phyloP scores from a whole-genome alignment of 2,888 invertebrate genomes.

The Eupithecia dodoneata region DNA sequence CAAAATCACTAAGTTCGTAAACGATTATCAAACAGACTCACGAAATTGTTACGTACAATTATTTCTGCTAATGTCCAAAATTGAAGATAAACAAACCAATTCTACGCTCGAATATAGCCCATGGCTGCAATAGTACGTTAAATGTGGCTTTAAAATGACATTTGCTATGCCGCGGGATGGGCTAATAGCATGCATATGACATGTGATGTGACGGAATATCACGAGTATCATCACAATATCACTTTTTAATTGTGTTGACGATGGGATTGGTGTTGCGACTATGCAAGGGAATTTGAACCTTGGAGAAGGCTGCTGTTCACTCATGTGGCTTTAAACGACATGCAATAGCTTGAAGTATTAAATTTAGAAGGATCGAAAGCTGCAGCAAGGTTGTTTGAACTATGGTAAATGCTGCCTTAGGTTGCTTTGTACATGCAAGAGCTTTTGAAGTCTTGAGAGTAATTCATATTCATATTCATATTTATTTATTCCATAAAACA shows the following conservation, averaged over 20 bases:
- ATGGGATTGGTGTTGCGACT: neutral
- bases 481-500: too few relatives aligned
- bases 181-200: constrained; percentile 8
- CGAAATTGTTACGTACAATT: constrained; percentile 1
- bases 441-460: too few relatives aligned
- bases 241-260: constrained; percentile 1
- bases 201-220: neutral
- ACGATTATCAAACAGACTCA: neutral
- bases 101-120: constrained; percentile 5
- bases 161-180: neutral
- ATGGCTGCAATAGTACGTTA: neutral
- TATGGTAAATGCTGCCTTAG: neutral
- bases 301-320: neutral
- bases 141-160: constrained; percentile 12
- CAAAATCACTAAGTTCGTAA: neutral
- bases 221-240: neutral
- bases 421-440: too few relatives aligned
- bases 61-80: constrained; percentile 14
- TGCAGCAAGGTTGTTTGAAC: neutral
- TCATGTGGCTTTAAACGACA: neutral
- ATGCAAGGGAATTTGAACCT: neutral
- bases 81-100: constrained; percentile 24
- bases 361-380: neutral
- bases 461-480: too few relatives aligned
- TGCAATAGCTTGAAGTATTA: neutral